Conservation (phyloP, 2,113 vertebrate genomes). For the Tachycineta bicolor region DNA sequence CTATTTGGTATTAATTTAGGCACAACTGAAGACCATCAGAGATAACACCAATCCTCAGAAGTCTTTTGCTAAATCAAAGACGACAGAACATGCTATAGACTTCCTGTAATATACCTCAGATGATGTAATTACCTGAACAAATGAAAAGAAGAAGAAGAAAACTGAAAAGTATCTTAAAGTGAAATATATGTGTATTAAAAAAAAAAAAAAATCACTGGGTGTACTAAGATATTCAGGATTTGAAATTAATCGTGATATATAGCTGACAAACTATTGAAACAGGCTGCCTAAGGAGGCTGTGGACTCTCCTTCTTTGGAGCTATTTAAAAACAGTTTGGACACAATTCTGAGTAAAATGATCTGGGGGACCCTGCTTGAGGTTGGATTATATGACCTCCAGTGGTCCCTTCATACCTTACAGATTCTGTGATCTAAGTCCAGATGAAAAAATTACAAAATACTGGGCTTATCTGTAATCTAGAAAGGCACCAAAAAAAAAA, state of each 20-base stretch:
- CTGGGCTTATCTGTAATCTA: background rate
- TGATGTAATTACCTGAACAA: background rate
- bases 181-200: background rate
- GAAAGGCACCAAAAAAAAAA: background rate
- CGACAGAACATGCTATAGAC: background rate
- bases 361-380: background rate
- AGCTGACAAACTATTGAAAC: background rate
- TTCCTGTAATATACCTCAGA: background rate
- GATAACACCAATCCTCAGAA: background rate
- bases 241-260: background rate
- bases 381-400: background rate
- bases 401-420: background rate
- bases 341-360: background rate
- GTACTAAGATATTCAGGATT: background rate
- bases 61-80: background rate
- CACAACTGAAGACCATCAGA: background rate
- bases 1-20: background rate
- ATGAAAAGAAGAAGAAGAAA: background rate
- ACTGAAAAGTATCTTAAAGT: background rate
- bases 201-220: background rate
- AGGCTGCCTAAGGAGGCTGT: rapidly evolving
- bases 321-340: background rate
- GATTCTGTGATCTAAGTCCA: background rate
- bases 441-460: background rate
- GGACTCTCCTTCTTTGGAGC: background rate